These are phyloP conservation scores for Datnioides undecimradiatus DNA, from an alignment of 2,113 vertebrate species.

Conservation along the genomic window DNA sequence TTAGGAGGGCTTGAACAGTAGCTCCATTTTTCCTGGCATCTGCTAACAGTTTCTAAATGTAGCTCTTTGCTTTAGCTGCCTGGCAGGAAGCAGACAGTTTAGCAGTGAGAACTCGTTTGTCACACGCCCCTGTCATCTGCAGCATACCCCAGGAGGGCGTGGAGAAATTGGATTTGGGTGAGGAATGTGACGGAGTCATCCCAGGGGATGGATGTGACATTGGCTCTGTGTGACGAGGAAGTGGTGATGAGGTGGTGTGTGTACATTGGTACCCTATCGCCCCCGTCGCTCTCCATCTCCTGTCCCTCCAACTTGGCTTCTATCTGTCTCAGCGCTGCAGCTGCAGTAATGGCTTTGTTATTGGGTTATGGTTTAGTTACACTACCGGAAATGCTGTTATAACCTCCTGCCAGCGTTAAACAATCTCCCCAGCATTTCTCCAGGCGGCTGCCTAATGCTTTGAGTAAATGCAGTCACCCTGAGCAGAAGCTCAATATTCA, in stretches of 20 bases:
- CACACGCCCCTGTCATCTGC: slow-evolving; percentile 74
- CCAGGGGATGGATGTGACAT: slow-evolving; percentile 76
- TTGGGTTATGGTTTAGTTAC: slow-evolving; percentile 78
- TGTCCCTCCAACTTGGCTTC: slow-evolving; percentile 34
- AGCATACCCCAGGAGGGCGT: slow-evolving; percentile 73
- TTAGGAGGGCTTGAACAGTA: slow-evolving; percentile 39
- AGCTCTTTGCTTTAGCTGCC: slow-evolving; percentile 66
- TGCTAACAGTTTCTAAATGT: slow-evolving; percentile 61
- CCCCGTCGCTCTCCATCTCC: slow-evolving; percentile 51
- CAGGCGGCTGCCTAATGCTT: slow-evolving; percentile 68
- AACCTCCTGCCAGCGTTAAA: slow-evolving; percentile 66
- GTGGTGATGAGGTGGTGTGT: slow-evolving; percentile 77
- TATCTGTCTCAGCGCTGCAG: slow-evolving; percentile 64
- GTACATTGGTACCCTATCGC: slow-evolving; percentile 61
- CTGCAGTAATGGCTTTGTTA: slow-evolving; percentile 76
- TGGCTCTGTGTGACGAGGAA: slow-evolving; percentile 72
- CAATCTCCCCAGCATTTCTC: slow-evolving; percentile 65
- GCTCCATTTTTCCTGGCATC: slow-evolving; percentile 40
- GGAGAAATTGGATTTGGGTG: slow-evolving; percentile 81
- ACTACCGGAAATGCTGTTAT: slow-evolving; percentile 72
- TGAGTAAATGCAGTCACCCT: slow-evolving; percentile 71
- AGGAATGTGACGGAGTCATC: slow-evolving; percentile 77
- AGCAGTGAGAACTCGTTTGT: slow-evolving; percentile 75
- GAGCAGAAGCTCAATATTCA: slow-evolving; percentile 67
- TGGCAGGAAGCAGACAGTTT: slow-evolving; percentile 74